Conservation (phyloP, 1,140 invertebrate genomes). For the Archegozetes longisetosus region DNA sequence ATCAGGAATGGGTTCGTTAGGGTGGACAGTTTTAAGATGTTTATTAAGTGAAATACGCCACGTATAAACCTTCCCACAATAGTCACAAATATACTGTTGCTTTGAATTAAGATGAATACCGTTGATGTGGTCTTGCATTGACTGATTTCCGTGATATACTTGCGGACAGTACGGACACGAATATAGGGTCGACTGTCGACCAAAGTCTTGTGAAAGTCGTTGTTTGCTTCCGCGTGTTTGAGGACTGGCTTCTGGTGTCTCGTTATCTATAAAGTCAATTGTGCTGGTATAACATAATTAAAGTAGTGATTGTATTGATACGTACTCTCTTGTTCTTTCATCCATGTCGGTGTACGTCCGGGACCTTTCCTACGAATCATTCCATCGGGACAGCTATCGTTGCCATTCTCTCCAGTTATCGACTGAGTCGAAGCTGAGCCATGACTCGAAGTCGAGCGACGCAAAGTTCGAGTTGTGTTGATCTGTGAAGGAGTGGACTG, state of each 20-base stretch:
- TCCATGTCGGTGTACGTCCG: background rate
- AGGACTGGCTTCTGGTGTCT: background rate
- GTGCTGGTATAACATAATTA: background rate
- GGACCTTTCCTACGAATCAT: background rate
- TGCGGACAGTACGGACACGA: slow-evolving; percentile 14
- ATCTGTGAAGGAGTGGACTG: too few species aligned
- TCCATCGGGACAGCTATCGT: background rate
- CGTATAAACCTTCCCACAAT: slow-evolving; percentile 22
- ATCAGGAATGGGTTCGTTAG: background rate
- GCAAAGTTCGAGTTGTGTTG: background rate
- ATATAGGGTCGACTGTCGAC: background rate
- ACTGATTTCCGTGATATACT: slow-evolving; percentile 13
- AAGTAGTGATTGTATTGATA: background rate
- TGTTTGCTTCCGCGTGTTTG: background rate
- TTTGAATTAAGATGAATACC: slow-evolving; percentile 20
- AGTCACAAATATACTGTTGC: slow-evolving; percentile 19
- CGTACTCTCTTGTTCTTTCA: background rate
- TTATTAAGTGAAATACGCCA: slow-evolving; percentile 18
- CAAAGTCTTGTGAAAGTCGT: background rate
- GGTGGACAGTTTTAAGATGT: background rate
- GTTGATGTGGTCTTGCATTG: slow-evolving; percentile 16
- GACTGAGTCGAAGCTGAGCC: too few species aligned
- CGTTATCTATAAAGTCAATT: background rate
- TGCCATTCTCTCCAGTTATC: too few species aligned
- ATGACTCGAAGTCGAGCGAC: background rate